Percentiles rank a stretch among this genome's conserved stretches.
Evolutionary conservation across 1,140 invertebrate species (phyloP).

Genomic region (Pseudomyrmex flavicornis): DNA sequence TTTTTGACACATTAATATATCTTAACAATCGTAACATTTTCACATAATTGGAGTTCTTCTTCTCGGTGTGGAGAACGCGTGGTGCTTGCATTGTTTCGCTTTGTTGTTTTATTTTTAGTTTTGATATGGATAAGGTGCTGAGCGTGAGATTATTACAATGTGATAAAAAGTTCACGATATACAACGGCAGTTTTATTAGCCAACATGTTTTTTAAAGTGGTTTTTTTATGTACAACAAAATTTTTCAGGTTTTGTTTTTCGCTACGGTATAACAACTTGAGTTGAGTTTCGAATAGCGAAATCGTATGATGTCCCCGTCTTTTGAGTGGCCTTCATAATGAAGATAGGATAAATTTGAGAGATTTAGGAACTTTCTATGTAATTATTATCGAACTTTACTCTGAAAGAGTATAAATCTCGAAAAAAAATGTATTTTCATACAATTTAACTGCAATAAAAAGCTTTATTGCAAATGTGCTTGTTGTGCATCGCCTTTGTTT

Average conservation of each 20-base stretch:
- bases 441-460: conserved; percentile 63
- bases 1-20: not conserved
- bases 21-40: not conserved
- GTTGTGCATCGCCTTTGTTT: conserved; percentile 34
- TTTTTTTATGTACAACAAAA: not conserved
- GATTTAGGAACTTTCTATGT: conserved; percentile 52
- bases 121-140: not conserved
- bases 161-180: conserved; percentile 17
- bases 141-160: conserved; percentile 41
- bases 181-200: conserved; percentile 13
- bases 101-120: conserved; percentile 45
- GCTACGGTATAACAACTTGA: not conserved
- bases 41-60: conserved; percentile 13
- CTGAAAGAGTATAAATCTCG: conserved; percentile 56
- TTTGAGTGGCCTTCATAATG: conserved; percentile 71
- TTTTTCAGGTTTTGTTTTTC: not conserved
- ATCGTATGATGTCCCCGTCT: conserved; percentile 59
- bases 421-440: conserved; percentile 70
- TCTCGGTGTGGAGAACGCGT: not conserved
- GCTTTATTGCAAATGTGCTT: conserved; percentile 66
- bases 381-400: conserved; percentile 63
- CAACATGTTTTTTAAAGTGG: conserved; percentile 19
- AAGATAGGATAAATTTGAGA: conserved; percentile 65
- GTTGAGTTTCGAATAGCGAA: conserved; percentile 39
- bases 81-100: conserved; percentile 41